Conservation (phyloP, 2,888 invertebrate genomes). For the Aporophyla nigra region DNA sequence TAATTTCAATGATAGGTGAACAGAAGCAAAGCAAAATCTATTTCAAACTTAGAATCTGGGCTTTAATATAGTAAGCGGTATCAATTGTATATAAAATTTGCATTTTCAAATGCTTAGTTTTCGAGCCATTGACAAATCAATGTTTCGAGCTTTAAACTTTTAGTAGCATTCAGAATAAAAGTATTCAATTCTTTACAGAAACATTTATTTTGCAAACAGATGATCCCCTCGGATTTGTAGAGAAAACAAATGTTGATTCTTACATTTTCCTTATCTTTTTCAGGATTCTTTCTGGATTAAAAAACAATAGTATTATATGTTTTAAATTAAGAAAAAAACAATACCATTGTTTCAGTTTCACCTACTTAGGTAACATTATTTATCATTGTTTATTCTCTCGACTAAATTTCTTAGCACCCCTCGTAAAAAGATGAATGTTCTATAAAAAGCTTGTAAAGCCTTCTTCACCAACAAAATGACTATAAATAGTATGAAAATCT, state of each 20-base stretch:
- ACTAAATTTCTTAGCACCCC: not conserved
- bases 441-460: slow-evolving; percentile 34
- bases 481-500: slow-evolving; percentile 76
- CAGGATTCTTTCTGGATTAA: not conserved
- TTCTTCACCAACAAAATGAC: slow-evolving; percentile 44
- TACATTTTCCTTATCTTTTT: not conserved
- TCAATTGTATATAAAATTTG: too few relatives aligned
- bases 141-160: not conserved
- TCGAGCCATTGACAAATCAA: too few relatives aligned
- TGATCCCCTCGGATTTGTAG: not conserved
- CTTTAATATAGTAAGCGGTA: too few relatives aligned
- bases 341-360: not conserved
- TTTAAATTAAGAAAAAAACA: too few relatives aligned
- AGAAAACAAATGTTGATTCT: not conserved
- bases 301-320: not conserved
- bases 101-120: not conserved
- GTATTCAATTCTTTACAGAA: not conserved
- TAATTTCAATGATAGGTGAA: not conserved
- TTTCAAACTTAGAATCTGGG: not conserved
- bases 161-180: not conserved
- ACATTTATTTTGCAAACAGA: not conserved
- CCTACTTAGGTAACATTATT: not conserved
- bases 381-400: not conserved
- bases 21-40: not conserved
- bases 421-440: slow-evolving; percentile 16